phyloP scores from a whole-genome alignment of 2,888 invertebrate species.

The Mythimna loreyi region DNA sequence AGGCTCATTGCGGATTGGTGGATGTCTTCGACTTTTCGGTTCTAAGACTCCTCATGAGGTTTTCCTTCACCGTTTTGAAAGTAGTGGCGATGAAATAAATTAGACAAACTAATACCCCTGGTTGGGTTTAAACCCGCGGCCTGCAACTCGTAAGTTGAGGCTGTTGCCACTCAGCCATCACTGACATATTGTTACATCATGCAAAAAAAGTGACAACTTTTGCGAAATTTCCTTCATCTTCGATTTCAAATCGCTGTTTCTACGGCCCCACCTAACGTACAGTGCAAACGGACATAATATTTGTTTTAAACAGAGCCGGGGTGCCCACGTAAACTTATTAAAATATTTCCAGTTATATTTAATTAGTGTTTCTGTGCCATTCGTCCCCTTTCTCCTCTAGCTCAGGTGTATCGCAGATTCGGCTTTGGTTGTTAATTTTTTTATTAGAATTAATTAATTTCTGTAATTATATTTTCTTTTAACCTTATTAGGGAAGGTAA shows the following conservation, averaged over 20 bases:
- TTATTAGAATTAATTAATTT: conserved; percentile 56
- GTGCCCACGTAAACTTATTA: conserved; percentile 89
- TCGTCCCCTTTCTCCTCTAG: conserved; percentile 79
- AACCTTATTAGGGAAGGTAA: conserved; percentile 35
- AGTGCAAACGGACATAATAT: conserved; percentile 85
- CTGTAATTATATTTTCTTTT: conserved; percentile 48
- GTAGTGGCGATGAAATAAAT: too few species aligned
- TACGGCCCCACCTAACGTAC: conserved; percentile 61
- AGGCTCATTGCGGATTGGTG: too few species aligned
- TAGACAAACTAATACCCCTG: too few species aligned
- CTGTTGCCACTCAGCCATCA: too few species aligned
- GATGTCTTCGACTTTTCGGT: too few species aligned
- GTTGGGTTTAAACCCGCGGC: too few species aligned
- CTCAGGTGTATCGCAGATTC: conserved; percentile 80
- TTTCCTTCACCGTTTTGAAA: too few species aligned
- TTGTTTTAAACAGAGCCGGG: conserved; percentile 84
- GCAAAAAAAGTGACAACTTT: not conserved
- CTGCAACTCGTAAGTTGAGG: too few species aligned
- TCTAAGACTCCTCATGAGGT: too few species aligned
- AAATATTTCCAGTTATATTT: conserved; percentile 90
- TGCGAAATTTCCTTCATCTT: not conserved
- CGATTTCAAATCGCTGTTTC: conserved; percentile 19
- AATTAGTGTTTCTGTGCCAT: conserved; percentile 87
- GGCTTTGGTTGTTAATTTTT: conserved; percentile 60
- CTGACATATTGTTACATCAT: too few species aligned